These are phyloP conservation scores for Eubasilissa regina DNA, from an alignment of 1,140 invertebrate genomes.

Conservation along the genomic window DNA sequence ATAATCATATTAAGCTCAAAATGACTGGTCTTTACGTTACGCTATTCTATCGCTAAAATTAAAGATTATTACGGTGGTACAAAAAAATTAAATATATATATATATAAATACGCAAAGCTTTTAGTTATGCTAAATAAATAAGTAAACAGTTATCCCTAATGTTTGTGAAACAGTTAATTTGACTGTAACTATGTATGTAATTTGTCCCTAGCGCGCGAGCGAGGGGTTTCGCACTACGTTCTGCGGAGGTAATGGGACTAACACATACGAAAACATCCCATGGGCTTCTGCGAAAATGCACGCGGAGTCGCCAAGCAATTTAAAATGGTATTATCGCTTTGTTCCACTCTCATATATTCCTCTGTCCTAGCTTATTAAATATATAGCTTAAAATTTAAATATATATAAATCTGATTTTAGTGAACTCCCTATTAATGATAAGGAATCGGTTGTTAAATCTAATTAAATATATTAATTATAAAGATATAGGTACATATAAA, in stretches of 20 bases:
- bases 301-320: conserved; percentile 12
- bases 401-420: neutral
- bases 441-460: too few relatives aligned
- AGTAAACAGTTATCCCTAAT: too few relatives aligned
- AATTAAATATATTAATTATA: too few relatives aligned
- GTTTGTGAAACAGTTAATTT: too few relatives aligned
- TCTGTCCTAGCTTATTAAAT: neutral
- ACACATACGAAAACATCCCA: conserved; percentile 35
- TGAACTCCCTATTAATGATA: neutral
- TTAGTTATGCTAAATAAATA: too few relatives aligned
- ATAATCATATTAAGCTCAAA: too few relatives aligned
- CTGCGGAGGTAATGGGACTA: conserved; percentile 17
- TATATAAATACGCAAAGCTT: too few relatives aligned
- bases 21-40: too few relatives aligned
- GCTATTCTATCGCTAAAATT: too few relatives aligned
- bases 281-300: conserved; percentile 21
- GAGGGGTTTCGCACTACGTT: neutral
- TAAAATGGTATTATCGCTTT: conserved; percentile 35
- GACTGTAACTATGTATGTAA: neutral
- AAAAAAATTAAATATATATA: too few relatives aligned
- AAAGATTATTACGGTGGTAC: too few relatives aligned
- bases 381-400: neutral
- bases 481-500: too few relatives aligned
- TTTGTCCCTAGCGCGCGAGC: neutral
- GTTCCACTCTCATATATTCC: neutral